Conservation (phyloP, 2,113 vertebrate species). For the Micromys minutus region DNA sequence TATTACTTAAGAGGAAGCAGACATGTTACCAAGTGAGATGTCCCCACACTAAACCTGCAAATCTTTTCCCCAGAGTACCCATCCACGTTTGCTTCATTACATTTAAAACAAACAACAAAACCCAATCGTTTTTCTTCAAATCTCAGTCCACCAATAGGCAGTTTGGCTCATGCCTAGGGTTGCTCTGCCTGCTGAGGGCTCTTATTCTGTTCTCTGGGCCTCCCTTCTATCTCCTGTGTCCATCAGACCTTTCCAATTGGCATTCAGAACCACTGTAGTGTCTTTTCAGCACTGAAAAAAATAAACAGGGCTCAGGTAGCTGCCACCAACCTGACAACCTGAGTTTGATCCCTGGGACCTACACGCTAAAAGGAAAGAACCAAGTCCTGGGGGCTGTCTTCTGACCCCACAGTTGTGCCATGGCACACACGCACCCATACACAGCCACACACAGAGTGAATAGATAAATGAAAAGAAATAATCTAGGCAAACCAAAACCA, state of each 20-base stretch:
- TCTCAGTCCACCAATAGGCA: neutral
- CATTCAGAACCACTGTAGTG: neutral
- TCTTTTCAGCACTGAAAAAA: neutral
- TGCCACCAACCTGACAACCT: neutral
- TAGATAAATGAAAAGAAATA: neutral
- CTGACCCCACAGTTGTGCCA: neutral
- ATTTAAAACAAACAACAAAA: neutral
- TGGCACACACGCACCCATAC: neutral
- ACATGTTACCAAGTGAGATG: neutral
- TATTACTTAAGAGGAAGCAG: neutral
- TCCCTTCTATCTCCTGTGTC: neutral
- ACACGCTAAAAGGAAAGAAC: neutral
- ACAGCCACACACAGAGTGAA: too few relatives aligned
- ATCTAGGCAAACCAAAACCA: neutral
- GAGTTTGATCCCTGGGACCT: neutral
- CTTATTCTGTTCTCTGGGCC: neutral
- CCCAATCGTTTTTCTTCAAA: neutral
- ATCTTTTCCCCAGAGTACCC: neutral
- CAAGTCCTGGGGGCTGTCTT: neutral
- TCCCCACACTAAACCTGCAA: neutral
- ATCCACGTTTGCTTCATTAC: neutral
- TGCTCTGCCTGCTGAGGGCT: neutral
- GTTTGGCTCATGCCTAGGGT: neutral
- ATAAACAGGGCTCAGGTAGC: neutral
- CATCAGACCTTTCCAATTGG: neutral